phyloP scores from a whole-genome alignment of 2,888 invertebrate genomes.

The Spisula solida region DNA sequence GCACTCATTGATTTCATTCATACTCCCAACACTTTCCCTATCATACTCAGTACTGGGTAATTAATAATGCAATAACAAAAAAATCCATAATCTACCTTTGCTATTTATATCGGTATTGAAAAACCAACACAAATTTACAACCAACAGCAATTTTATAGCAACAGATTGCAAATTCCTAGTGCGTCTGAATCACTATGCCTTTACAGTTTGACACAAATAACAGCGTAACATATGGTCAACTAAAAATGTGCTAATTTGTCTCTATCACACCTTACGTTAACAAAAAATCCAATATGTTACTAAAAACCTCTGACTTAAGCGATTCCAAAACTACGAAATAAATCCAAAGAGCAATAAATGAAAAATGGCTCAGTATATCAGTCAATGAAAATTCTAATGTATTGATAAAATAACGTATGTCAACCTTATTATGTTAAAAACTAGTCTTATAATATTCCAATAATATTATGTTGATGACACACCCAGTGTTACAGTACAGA shows the following conservation, averaged over 20 bases:
- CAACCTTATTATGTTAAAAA: constrained; percentile 20
- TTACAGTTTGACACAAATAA: neutral
- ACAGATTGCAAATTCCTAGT: neutral
- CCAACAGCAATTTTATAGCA: neutral
- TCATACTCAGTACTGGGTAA: neutral
- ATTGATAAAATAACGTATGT: neutral
- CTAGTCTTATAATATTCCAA: neutral
- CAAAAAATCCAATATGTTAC: neutral
- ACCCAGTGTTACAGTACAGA: neutral
- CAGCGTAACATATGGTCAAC: constrained; percentile 8
- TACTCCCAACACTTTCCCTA: neutral
- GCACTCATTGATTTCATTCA: neutral
- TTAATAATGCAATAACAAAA: neutral
- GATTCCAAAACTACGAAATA: neutral
- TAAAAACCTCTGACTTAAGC: neutral
- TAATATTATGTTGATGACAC: neutral
- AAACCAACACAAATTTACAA: neutral
- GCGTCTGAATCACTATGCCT: neutral
- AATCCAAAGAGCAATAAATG: neutral
- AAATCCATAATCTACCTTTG: constrained; percentile 11
- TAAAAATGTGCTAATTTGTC: neutral
- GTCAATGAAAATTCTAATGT: neutral
- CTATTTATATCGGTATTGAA: neutral
- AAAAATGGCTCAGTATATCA: neutral
- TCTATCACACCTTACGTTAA: neutral